phyloP scores from a whole-genome alignment of 1,140 invertebrate species.

The Mylabris phalerata region DNA sequence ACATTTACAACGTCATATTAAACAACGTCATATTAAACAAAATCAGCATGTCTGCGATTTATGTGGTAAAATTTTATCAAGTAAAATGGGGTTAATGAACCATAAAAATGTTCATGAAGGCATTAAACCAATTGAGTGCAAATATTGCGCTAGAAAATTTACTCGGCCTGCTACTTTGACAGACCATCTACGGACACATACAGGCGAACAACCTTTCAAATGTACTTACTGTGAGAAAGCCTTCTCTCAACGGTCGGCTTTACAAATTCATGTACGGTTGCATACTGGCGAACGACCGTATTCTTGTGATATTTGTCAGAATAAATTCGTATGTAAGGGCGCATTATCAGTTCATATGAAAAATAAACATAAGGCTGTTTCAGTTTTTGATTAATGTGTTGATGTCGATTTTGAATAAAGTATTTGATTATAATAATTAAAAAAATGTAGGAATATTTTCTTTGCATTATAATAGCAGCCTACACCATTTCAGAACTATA shows the following conservation, averaged over 20 bases:
- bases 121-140: constrained; percentile 36
- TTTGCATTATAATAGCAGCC: too few relatives aligned
- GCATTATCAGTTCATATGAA: constrained; percentile 24
- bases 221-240: constrained; percentile 60
- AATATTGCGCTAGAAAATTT: constrained; percentile 29
- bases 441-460: too few relatives aligned
- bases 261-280: constrained; percentile 41
- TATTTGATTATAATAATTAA: constrained; percentile 28
- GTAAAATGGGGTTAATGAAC: constrained; percentile 26
- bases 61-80: constrained; percentile 41
- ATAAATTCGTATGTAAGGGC: constrained; percentile 57
- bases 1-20: neutral
- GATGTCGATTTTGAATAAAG: constrained; percentile 42
- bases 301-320: constrained; percentile 54
- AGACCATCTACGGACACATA: constrained; percentile 69
- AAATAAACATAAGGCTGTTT: constrained; percentile 18
- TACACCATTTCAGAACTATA: too few relatives aligned
- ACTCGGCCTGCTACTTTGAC: constrained; percentile 42
- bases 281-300: constrained; percentile 58
- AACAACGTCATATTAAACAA: neutral
- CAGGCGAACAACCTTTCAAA: constrained; percentile 67
- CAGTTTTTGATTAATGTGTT: too few relatives aligned
- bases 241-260: constrained; percentile 40
- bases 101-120: constrained; percentile 33
- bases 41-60: constrained; percentile 39